Base-by-base conservation (phyloP, 2,888 invertebrate genomes). In the Neocrepidodera transversa region DNA sequence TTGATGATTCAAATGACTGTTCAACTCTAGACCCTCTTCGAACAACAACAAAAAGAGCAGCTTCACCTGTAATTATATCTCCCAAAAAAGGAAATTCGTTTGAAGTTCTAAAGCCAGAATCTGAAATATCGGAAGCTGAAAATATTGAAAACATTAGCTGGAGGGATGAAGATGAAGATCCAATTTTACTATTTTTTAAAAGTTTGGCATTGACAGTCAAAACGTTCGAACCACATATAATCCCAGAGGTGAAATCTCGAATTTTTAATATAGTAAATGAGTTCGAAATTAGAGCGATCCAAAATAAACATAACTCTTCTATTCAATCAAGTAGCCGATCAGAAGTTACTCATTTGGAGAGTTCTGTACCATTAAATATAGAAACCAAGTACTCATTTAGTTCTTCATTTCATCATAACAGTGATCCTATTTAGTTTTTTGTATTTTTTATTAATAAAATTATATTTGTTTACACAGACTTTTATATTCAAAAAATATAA, bases 201-300 rank as follows among this genome's bases (percentile, higher is more conserved):
- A 42, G 42, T 13, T 20, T 42, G 42, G 42, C 42, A 8, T n/a
- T 42, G 42, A 42, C 42, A 13, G 42, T 42, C 3, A 42, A 42
- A 13, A 42, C 42, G 18, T 42, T 42, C 20, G 20, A 18, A 23
- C 42, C 42, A 13, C 42, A 20, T 5, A 4, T 42, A 5, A 42
- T 42, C 4, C 42, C 42, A 1, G 42, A 42, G 20, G 42, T 42
- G 11, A 42, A 42, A 23, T 42, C 42, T 18, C 18, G 42, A 20
- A 42, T 42, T 20, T 42, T 42, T 23, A 23, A 23, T 23, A 20
- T 42, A 13, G 20, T 42, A 2, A 42, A 42, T 23, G 42, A 42
- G 20, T 42, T 42, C 13, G 42, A 42, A 23, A 20, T 20, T 18
- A 42, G 13, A 23, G 6, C 7, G 10, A 5, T 16, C 10, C 42